Evolutionary conservation across 2,113 vertebrate genomes (phyloP), one percentile per base, ranked within the genome.

Genomic region (Paedocypris sp.): DNA sequence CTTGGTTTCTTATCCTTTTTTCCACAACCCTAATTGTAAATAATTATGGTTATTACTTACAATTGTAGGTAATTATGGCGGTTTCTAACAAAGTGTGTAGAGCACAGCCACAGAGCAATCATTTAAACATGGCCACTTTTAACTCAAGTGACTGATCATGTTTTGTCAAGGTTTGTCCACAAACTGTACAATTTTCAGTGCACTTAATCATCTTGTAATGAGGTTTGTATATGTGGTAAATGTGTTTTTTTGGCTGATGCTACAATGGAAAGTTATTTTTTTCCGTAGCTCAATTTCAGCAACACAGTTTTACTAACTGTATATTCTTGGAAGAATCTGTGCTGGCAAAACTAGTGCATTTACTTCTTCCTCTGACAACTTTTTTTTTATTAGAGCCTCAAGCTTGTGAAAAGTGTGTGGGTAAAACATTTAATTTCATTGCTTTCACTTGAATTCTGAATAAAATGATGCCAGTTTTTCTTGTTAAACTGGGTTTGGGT

Each of bases 401-500:
- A 22, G 36, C 25, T 43, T 57, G 53, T 28, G 33, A 43, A 57
- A 31, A 31, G 38, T 36, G 61, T 54, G 50, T 33, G 23, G 50
- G 41, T 64, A 28, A 36, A 35, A 28, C 19, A 46, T 54, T 36
- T 26, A 13, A 32, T 54, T 54, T 33, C 10, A 22, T n/a, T 33
- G 2, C 20, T 6, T 48, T 39, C 39, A 39, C 35, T 50, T 47
- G 54, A 46, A 15, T 13, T 2, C 18, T 26, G n/a, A 41, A 43
- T 66, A 20, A 28, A 16, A 10, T 31, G 10, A 3, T 22, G 63
- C 39, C 22, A 43, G 33, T 50, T 57, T 41, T 74, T 66, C 70
- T 60, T 50, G 62, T 73, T 67, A 66, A 56, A 49, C 68, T 45
- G 22, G 42, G 62, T 67, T 65, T 64, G 5, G 42, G 62, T 67